Conservation (phyloP, 2,797 vertebrate genomes). For the Coregonus sp. region DNA sequence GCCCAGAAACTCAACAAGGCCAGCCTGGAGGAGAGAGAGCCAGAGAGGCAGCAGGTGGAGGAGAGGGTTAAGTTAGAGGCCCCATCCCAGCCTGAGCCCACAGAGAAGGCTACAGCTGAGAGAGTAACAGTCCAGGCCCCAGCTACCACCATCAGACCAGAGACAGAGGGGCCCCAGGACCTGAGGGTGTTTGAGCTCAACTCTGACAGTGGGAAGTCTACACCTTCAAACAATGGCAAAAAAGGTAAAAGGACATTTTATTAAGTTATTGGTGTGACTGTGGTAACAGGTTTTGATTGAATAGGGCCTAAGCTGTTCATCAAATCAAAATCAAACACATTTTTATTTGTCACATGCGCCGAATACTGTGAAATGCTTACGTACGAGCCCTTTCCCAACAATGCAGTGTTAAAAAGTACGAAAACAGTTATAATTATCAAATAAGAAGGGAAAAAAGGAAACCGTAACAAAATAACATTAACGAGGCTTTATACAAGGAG, state of each 20-base stretch:
- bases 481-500: too few species aligned
- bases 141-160: constrained; percentile 71
- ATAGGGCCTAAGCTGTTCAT: background rate
- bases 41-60: constrained; percentile 55
- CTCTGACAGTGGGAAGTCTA: constrained; percentile 97
- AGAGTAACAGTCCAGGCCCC: background rate
- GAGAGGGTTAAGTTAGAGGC: constrained; percentile 42
- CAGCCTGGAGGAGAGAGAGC: constrained; percentile 71
- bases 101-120: constrained; percentile 19
- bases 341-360: too few species aligned
- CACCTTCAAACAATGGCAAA: constrained; percentile 96
- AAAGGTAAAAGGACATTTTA: constrained; percentile 85
- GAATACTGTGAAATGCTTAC: too few species aligned
- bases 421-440: too few species aligned
- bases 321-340: too few species aligned
- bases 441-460: too few species aligned
- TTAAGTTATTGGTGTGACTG: background rate
- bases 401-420: too few species aligned
- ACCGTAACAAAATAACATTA: too few species aligned
- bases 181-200: constrained; percentile 95
- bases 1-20: constrained; percentile 76
- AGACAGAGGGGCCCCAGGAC: constrained; percentile 86
- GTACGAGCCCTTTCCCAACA: too few species aligned
- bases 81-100: constrained; percentile 30
- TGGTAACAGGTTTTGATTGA: background rate